Evolutionary conservation across 2,888 invertebrate species (phyloP).

Genomic region (Empis stercorea): DNA sequence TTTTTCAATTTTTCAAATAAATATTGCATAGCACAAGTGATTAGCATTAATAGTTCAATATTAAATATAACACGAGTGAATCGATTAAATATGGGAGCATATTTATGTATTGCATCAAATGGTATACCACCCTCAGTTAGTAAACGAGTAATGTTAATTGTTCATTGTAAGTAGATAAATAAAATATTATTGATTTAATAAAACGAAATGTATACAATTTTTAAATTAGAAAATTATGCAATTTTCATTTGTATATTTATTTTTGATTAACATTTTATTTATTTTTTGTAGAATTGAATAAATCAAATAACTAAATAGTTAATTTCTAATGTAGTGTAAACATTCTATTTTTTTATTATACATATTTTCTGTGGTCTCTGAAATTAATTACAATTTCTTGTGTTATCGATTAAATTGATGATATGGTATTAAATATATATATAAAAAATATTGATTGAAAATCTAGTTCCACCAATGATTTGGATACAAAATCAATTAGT

Average conservation of each 20-base stretch:
- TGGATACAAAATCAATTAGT: constrained; percentile 61
- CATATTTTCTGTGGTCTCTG: too few relatives aligned
- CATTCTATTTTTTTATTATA: too few relatives aligned
- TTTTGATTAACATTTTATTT: too few relatives aligned
- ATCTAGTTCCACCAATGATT: constrained; percentile 61
- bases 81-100: constrained; percentile 67
- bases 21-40: constrained; percentile 37
- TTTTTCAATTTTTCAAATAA: too few relatives aligned
- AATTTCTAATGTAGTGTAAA: too few relatives aligned
- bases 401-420: too few relatives aligned
- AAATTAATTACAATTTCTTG: too few relatives aligned
- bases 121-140: constrained; percentile 70
- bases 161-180: constrained; percentile 58
- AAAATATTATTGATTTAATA: constrained; percentile 17
- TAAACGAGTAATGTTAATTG: constrained; percentile 65
- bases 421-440: too few relatives aligned
- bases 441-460: constrained; percentile 5
- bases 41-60: constrained; percentile 53
- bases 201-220: constrained; percentile 9
- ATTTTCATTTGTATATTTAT: too few relatives aligned
- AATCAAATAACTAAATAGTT: too few relatives aligned
- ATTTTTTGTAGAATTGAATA: too few relatives aligned
- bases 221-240: background rate
- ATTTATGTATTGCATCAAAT: constrained; percentile 70
- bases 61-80: constrained; percentile 58